These are phyloP conservation scores for Drosophila barbarae DNA, from an alignment of 2,888 invertebrate species.

Conservation along the genomic window DNA sequence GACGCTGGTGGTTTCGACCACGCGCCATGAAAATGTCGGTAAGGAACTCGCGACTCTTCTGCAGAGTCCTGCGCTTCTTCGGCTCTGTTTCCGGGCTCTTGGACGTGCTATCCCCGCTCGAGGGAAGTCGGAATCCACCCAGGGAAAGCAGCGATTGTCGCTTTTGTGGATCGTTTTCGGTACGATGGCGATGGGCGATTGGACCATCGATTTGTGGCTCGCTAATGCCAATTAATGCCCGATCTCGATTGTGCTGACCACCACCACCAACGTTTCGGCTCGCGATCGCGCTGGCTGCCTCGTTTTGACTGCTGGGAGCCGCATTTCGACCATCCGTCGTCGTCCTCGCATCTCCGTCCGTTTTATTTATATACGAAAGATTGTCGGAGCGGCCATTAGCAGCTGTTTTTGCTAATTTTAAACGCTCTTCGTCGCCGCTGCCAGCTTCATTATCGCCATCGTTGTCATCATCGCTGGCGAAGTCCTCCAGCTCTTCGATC, in stretches of 20 bases:
- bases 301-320: slow-evolving; percentile 73
- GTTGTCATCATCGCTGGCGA: slow-evolving; percentile 38
- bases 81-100: slow-evolving; percentile 2
- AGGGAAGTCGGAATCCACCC: slow-evolving; percentile 38
- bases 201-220: slow-evolving; percentile 50
- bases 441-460: slow-evolving; percentile 50
- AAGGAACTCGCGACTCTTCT: slow-evolving; percentile 75
- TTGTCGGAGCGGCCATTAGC: slow-evolving; percentile 63
- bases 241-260: slow-evolving; percentile 42
- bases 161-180: slow-evolving; percentile 50
- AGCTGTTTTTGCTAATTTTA: slow-evolving; percentile 75
- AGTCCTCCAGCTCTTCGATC: slow-evolving; percentile 73
- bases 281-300: slow-evolving; percentile 67
- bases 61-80: slow-evolving; percentile 67
- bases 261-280: slow-evolving; percentile 41
- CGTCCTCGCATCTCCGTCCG: slow-evolving; percentile 58
- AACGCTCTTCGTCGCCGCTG: slow-evolving; percentile 49
- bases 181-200: slow-evolving; percentile 46
- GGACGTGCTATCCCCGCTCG: not conserved
- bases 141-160: slow-evolving; percentile 70
- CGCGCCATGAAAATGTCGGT: slow-evolving; percentile 79
- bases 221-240: slow-evolving; percentile 56
- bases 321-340: slow-evolving; percentile 58
- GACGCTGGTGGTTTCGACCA: slow-evolving; percentile 78
- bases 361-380: slow-evolving; percentile 69